Base-by-base conservation (phyloP, 2,113 vertebrate genomes). In the Diphyllodes magnificus region DNA sequence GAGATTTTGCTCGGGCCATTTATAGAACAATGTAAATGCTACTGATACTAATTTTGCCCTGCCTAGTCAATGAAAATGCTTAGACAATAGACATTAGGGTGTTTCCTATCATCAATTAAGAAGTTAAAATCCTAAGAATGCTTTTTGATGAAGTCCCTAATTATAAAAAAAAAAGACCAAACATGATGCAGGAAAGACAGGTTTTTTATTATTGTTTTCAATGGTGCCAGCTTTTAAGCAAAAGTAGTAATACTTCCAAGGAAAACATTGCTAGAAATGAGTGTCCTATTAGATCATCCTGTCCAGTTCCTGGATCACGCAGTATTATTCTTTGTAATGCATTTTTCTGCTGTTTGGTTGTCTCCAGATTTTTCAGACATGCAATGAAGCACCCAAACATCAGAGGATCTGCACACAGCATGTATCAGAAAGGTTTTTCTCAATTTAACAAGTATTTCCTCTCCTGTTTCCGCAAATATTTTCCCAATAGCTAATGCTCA, bases 1-100 rank as follows among this genome's bases (percentile, higher is more conserved):
- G 93, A 96, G 96, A 94, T 97, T 97, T 97, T 96, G 88, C 57
- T 81, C 44, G 82, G 80, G 50, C 95, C 83, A 94, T 93, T 96
- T 96, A 96, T 95, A 80, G 68, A 96, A 96, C 68, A 95, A 77
- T 92, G 77, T 83, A 97, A 96, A 94, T 94, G 94, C 81, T 89
- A 57, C 39, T 89, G 87, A 84, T 93, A 71, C 82, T 96, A 95
- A 97, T 97, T 98, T 96, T 97, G 80, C 88, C 51, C 56, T 88
- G 91, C 53, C 66, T 92, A 69, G 78, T 88, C 76, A 79, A 56
- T 85, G 89, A 82, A 84, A 90, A n/a, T 59, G 40, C 63, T 86
- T 82, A 91, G 69, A 97, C 70, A 91, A 92, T 88, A 95, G 86
- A 25, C 18, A 30, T 51, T 53, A 59, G 27, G 17, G 60, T 93